These are phyloP conservation scores for Enteromius anoplus DNA, from an alignment of 2,797 vertebrate species.

Conservation along the genomic window DNA sequence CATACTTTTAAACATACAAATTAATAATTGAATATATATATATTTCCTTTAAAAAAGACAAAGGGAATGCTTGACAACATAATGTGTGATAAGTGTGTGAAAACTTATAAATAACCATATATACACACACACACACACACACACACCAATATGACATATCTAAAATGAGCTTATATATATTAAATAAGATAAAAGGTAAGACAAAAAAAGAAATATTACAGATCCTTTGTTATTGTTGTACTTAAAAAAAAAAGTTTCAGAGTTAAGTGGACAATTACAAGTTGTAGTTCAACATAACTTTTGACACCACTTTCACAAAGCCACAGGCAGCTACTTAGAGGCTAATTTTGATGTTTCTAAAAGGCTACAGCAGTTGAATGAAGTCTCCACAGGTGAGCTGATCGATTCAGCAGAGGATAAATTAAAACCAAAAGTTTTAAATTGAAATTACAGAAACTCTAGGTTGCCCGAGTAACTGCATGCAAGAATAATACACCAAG, in stretches of 20 bases:
- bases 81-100: not conserved
- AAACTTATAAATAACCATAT: not conserved
- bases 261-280: not conserved
- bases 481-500: not conserved
- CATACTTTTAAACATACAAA: not conserved
- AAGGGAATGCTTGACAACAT: not conserved
- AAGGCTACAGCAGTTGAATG: not conserved
- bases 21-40: not conserved
- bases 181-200: not conserved
- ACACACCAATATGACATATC: no score
- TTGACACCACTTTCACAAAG: not conserved
- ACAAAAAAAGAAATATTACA: not conserved
- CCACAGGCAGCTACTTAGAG: not conserved
- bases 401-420: not conserved
- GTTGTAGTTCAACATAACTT: not conserved
- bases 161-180: no score
- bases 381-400: not conserved
- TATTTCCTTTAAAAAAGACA: not conserved
- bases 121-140: no score
- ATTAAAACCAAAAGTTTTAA: not conserved
- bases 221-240: not conserved
- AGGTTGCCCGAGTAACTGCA: not conserved
- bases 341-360: slow-evolving; percentile 4
- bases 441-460: not conserved
- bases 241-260: not conserved